Conservation (phyloP, 1,140 invertebrate genomes). For the Rhagoletis pomonella region DNA sequence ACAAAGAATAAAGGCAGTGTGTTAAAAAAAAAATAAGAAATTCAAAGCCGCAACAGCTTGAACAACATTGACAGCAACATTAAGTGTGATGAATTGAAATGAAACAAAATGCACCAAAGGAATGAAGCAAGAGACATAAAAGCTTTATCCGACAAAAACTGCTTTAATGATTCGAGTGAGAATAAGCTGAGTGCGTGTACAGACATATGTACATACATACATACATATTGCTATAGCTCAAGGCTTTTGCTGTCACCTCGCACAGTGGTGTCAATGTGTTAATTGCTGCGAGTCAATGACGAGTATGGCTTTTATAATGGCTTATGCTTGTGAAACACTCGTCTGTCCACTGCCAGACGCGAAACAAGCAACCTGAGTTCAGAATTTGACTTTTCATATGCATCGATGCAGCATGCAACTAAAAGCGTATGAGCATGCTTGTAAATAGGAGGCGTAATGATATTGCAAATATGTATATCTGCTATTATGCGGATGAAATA, state of each 20-base stretch:
- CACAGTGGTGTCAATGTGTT: conserved; percentile 7
- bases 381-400: no score
- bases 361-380: neutral
- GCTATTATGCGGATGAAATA: no score
- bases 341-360: neutral
- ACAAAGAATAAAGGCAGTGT: conserved; percentile 9
- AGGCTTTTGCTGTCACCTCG: conserved; percentile 19
- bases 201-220: no score
- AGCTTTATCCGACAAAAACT: neutral
- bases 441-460: no score
- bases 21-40: conserved; percentile 1
- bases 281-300: conserved; percentile 35
- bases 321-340: neutral
- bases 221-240: neutral
- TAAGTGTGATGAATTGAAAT: conserved; percentile 42
- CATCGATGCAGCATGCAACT: no score
- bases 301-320: neutral
- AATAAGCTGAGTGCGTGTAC: neutral
- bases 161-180: neutral
- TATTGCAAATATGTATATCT: no score
- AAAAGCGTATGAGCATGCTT: no score
- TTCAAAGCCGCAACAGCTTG: conserved; percentile 7
- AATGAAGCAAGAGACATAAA: neutral
- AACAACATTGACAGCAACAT: conserved; percentile 9
- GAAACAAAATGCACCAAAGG: neutral